These are phyloP conservation scores for Merodon equestris DNA, from an alignment of 2,888 invertebrate genomes.

Conservation along the genomic window DNA sequence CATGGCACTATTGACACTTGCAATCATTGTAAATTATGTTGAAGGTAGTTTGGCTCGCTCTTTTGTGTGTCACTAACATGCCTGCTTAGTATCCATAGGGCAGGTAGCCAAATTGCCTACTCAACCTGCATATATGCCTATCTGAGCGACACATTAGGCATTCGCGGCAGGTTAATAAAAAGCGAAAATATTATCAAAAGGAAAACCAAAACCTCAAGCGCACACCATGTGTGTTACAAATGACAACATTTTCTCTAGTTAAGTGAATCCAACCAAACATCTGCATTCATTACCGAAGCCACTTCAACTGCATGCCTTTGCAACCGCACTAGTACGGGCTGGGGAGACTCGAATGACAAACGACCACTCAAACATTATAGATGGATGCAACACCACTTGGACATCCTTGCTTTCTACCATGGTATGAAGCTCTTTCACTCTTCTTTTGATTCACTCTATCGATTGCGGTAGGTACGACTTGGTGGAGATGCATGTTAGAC, in stretches of 20 bases:
- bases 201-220: neutral
- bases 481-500: no score
- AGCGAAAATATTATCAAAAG: no score
- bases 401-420: constrained; percentile 59
- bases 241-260: constrained; percentile 44
- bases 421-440: constrained; percentile 20
- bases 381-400: constrained; percentile 4
- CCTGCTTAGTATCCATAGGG: no score
- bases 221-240: constrained; percentile 9
- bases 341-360: constrained; percentile 6
- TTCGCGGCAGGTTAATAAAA: neutral
- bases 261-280: constrained; percentile 19
- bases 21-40: no score
- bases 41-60: no score
- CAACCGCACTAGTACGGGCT: constrained; percentile 40
- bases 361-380: constrained; percentile 5
- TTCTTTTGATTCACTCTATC: no score
- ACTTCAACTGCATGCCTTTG: constrained; percentile 30
- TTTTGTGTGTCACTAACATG: no score
- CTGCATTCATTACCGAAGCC: constrained; percentile 37
- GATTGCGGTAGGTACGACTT: no score
- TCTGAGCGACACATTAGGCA: constrained; percentile 3
- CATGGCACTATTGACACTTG: neutral
- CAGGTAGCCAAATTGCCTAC: no score
- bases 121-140: neutral